phyloP scores from a whole-genome alignment of 2,113 vertebrate species.

The Gymnarchus niloticus region DNA sequence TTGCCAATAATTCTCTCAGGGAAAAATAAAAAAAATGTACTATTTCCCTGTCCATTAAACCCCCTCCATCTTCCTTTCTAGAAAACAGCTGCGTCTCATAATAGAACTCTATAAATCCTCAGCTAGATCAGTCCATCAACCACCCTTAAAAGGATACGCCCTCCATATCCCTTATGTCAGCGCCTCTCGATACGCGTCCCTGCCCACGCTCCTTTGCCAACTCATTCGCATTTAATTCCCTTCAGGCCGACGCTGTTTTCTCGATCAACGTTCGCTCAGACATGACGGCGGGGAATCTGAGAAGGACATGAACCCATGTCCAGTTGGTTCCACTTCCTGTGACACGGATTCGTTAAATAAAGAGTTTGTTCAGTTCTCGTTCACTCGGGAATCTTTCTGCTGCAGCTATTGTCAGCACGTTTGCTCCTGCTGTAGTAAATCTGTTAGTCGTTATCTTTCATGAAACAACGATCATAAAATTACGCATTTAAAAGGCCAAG shows the following conservation, averaged over 20 bases:
- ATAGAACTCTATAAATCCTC: constrained; percentile 15
- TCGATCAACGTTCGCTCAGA: not conserved
- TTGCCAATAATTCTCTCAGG: not conserved
- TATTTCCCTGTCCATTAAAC: not conserved
- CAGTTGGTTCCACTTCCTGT: not conserved
- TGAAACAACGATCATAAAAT: not conserved
- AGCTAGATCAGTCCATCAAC: not conserved
- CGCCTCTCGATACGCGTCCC: not conserved
- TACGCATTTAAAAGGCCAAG: not conserved
- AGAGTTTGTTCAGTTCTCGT: not conserved
- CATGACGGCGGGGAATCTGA: not conserved
- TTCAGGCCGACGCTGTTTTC: not conserved
- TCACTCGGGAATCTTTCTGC: not conserved
- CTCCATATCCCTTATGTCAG: not conserved
- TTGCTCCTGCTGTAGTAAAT: not conserved
- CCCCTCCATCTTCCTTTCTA: not conserved
- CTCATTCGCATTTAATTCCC: not conserved
- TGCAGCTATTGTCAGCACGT: not conserved
- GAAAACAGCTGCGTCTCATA: constrained; percentile 13
- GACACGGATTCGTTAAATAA: not conserved
- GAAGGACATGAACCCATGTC: not conserved
- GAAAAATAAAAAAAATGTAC: not conserved
- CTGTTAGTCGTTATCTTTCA: not conserved
- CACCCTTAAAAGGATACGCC: not conserved
- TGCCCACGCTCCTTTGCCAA: not conserved